phyloP scores from a whole-genome alignment of 2,113 vertebrate genomes.

The Chionodraco myersi region DNA sequence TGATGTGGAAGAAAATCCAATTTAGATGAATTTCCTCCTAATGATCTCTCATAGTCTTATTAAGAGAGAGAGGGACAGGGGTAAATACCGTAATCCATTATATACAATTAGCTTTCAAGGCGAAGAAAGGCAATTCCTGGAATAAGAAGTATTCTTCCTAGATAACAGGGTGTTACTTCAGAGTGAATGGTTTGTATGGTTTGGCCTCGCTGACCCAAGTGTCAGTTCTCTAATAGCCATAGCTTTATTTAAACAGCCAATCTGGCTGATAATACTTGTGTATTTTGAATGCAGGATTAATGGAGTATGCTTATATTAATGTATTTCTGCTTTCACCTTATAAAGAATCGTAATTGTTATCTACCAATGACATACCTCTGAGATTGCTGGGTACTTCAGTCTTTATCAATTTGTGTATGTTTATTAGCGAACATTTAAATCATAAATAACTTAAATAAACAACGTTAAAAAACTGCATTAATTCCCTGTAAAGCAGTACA shows the following conservation, averaged over 20 bases:
- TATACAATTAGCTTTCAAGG: constrained; percentile 60
- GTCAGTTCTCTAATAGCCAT: neutral
- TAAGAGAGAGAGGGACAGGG: constrained; percentile 36
- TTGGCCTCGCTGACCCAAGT: constrained; percentile 35
- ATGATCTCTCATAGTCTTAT: constrained; percentile 71
- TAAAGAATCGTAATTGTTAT: too few species aligned
- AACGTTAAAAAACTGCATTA: too few species aligned
- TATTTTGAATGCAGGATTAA: too few species aligned
- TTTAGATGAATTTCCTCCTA: constrained; percentile 82
- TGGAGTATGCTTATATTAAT: too few species aligned
- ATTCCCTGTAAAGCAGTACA: neutral
- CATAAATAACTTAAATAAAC: too few species aligned
- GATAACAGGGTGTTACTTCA: constrained; percentile 28
- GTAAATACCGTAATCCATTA: constrained; percentile 32
- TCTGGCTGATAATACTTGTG: too few species aligned
- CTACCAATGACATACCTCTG: too few species aligned
- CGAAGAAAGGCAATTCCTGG: constrained; percentile 48
- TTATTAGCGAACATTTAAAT: too few species aligned
- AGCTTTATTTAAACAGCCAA: neutral
- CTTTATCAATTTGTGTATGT: too few species aligned
- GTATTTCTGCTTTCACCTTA: neutral
- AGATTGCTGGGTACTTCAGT: too few species aligned
- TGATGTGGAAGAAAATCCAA: constrained; percentile 75
- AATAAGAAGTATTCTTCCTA: constrained; percentile 35
- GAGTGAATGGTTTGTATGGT: neutral